Evolutionary conservation across 2,113 vertebrate genomes (phyloP), one percentile per base, ranked within the genome.

Genomic region (Cephalopholis sonnerati): DNA sequence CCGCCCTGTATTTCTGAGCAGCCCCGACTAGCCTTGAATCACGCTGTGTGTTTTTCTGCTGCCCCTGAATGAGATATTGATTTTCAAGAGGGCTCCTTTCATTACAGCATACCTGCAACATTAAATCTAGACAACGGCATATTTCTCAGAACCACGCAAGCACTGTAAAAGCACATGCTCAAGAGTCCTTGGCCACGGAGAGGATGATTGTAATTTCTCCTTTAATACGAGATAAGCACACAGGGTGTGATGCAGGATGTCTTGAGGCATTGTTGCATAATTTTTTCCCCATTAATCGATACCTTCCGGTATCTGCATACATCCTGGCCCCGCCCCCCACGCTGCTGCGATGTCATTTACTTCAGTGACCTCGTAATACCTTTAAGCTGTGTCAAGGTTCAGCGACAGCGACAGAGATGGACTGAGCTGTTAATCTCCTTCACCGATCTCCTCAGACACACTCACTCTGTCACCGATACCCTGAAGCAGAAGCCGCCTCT

Each of bases 351-450:
- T 74, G 84, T 89, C 89, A 87, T 90, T 86, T 92, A 90, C 81
- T 87, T 79, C 78, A 48, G 81, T 92, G 90, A 92, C 93, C 93
- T 85, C 58, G 66, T 90, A 92, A 92, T 91, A 92, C 81, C 90
- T 92, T 69, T 90, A 87, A 93, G 92, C 91, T 89, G 86, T 89
- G 93, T 93, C 91, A 92, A 86, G 88, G 91, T 92, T 93, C 91
- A 91, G 84, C 69, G 46, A 84, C 79, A 36, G 84, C 90, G 91
- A 94, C 91, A 94, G 83, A 92, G 91, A 92, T 88, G 91, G 91
- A 93, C 92, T 93, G 91, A 93, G 91, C 90, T 85, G 85, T 90
- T 95, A 95, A 95, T 94, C 94, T 93, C 59, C 87, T 82, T 79
- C 82, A 85, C 83, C 82, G 51, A 93, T 93, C 93, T 92, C 84